A percentile compares a stretch with the other conserved stretches of the same genome.
phyloP scores from a whole-genome alignment of 2,797 vertebrate genomes.

The Sternotherus odoratus region DNA sequence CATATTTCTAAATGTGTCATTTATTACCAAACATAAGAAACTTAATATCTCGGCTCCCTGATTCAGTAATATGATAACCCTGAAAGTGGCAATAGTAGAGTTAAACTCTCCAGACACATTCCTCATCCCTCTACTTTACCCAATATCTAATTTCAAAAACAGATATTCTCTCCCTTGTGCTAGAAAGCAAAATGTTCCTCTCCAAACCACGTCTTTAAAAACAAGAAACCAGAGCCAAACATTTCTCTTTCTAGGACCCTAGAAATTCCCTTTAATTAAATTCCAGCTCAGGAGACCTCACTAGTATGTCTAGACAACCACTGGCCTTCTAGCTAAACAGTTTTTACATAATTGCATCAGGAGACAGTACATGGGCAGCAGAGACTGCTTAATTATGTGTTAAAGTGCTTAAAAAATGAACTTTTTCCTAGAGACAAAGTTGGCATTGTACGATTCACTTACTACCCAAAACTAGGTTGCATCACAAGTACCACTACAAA shows the following conservation, averaged over 20 bases:
- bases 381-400: conserved; percentile 25
- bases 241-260: conserved; percentile 22
- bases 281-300: conserved; percentile 29
- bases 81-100: neutral
- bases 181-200: neutral
- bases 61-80: neutral
- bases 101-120: neutral
- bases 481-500: neutral
- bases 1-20: neutral
- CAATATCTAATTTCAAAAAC: conserved; percentile 26
- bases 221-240: neutral
- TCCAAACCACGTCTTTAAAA: conserved; percentile 40
- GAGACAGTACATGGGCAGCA: conserved; percentile 3
- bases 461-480: neutral
- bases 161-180: neutral
- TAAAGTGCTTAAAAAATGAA: conserved; percentile 45
- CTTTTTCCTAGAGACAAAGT: conserved; percentile 24
- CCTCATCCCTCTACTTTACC: neutral
- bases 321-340: conserved; percentile 40
- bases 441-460: neutral
- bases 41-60: neutral
- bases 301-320: conserved; percentile 46
- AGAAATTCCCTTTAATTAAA: conserved; percentile 51
- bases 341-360: conserved; percentile 39
- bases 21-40: conserved; percentile 16